Base-by-base conservation (phyloP, 1,140 invertebrate species). In the Melanaphis sacchari region DNA sequence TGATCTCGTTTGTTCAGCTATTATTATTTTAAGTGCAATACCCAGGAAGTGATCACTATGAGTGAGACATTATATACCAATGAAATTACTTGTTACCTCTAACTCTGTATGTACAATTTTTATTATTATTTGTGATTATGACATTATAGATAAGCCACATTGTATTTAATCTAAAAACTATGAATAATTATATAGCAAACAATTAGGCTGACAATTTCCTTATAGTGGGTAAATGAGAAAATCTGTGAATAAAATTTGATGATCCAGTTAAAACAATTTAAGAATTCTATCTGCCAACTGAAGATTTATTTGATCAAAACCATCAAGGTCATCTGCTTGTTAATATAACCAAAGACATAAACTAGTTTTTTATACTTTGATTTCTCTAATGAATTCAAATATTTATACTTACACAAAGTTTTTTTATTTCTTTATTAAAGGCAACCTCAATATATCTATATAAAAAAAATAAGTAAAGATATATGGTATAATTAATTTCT, bases 231-330 rank as follows among this genome's bases (percentile, higher is more conserved):
- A 41, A 66, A 90, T n/a, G 2, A n/a, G 15, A 66, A 90, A 66
- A 43, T 66, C 54, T 40, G 26, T n/a, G 31, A 66, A 66, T 15
- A 76, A n/a, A 76, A 76, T 76, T 40, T 66, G 26, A 66, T 41
- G 21, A 66, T 38, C 52, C 18, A 5, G 26, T 90, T 41, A 31
- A 59, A 41, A 84, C 38, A 40, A 41, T 49, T 92, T 43, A 49
- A 93, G 54, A 93, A 85, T 26, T 85, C 36, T 49, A 41, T 26
- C 91, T 52, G 91, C 26, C 81, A 90, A 66, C 38, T 54, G 36
- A 41, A 93, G 81, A 93, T 93, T 84, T 93, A 93, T 93, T 82
- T 40, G 43, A 92, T 92, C 24, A 84, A 81, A 92, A 52, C 36
- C 18, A 11, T 93, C 81, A 93, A 85, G 91, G 91, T 26, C 91